Evolutionary conservation across 2,797 vertebrate genomes (phyloP), one percentile per base, ranked within the genome.

Genomic region (Pagetopsis macropterus): DNA sequence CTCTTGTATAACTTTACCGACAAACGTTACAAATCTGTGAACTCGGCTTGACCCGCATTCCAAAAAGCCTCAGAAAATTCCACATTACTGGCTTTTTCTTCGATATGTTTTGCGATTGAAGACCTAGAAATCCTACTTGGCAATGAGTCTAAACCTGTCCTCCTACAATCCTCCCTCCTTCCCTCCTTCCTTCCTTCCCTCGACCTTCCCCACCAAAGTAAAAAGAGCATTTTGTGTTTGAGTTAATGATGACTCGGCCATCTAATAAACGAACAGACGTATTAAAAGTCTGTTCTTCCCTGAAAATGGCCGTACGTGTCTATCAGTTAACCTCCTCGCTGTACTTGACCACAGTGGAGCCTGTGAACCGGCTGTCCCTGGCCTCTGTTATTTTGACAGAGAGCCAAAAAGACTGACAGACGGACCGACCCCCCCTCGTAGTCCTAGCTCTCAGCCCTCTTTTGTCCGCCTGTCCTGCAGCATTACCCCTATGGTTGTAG

Each of bases 401-500:
- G 80, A 89, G 84, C 79, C 84, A 87, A 78, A 81, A 71, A 79
- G 82, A 91, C 87, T 83, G 91, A 91, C 72, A 84, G 84, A 92
- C 75, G 50, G 84, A 88, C 80, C 65, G 73, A 72, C 68, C 83
- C 66, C 81, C 75, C 83, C 79, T 82, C 69, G 78, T 46, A 72
- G 88, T 82, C 82, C 79, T 37, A 52, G 69, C 75, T 76, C 76
- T 82, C 85, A 71, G 78, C 65, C 82, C 72, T 70, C 87, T 91
- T 93, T 95, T 95, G 93, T 95, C 82, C 87, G 89, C 82, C 87
- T 94, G 92, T 93, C 92, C 86, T 58, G 78, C 83, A 93, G 89
- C 88, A 93, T 94, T 93, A 94, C 85, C 79, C 81, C 87, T 84
- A 77, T 89, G 89, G 84, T 87, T 86, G 84, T 90, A 83, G 80